Evolutionary conservation across 2,888 invertebrate species (phyloP).

Genomic region (Ophion costatus): DNA sequence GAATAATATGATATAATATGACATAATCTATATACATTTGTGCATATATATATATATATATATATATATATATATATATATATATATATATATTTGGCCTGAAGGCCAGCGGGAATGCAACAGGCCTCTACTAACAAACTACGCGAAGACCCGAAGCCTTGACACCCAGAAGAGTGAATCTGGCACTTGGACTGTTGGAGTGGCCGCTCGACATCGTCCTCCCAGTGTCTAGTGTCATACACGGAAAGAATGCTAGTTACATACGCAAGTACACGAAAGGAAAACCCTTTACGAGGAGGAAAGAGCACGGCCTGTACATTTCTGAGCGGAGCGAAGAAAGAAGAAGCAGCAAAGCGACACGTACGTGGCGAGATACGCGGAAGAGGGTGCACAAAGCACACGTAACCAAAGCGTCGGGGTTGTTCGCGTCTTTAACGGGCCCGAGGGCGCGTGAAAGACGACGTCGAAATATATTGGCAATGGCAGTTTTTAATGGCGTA

Average conservation of each 20-base stretch:
- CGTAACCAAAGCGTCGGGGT: slow-evolving; percentile 34
- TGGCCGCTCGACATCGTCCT: slow-evolving; percentile 78
- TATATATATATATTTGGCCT: slow-evolving; percentile 68
- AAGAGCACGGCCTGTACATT: slow-evolving; percentile 19
- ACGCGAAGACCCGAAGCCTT: slow-evolving; percentile 51
- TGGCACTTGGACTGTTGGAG: slow-evolving; percentile 80
- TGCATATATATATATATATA: neutral
- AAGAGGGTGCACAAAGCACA: slow-evolving; percentile 16
- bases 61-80: neutral
- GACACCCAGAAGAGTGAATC: slow-evolving; percentile 69
- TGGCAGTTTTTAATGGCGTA: too few relatives aligned
- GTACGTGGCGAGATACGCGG: neutral
- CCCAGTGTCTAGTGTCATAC: slow-evolving; percentile 82
- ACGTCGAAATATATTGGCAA: neutral
- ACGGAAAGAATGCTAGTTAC: slow-evolving; percentile 81
- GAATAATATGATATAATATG: too few relatives aligned
- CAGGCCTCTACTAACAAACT: slow-evolving; percentile 82
- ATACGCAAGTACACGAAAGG: slow-evolving; percentile 38
- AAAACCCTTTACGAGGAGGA: slow-evolving; percentile 35
- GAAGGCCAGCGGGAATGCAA: slow-evolving; percentile 81
- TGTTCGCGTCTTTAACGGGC: neutral
- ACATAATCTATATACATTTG: too few relatives aligned
- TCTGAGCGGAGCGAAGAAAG: neutral
- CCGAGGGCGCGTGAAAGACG: neutral
- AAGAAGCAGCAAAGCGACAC: slow-evolving; percentile 4